These are phyloP conservation scores for Corydoras maculifer DNA, from an alignment of 2,113 vertebrate genomes.

Conservation along the genomic window DNA sequence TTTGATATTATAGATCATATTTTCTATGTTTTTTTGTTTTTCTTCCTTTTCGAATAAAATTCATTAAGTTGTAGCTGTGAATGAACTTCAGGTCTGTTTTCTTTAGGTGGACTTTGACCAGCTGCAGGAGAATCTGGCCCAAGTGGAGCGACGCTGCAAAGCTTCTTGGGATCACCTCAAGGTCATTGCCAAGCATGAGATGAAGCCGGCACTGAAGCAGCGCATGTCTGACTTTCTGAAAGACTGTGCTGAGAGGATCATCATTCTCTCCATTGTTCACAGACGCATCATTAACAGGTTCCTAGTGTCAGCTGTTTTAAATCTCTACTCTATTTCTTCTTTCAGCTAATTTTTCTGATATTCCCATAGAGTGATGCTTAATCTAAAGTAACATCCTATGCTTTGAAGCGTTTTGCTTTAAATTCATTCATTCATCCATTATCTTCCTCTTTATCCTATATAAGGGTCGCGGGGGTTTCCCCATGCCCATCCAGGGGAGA, in stretches of 20 bases:
- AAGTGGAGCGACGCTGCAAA: constrained; percentile 94
- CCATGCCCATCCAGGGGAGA: no score
- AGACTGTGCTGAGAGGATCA: constrained; percentile 93
- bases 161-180: constrained; percentile 98
- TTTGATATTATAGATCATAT: no score
- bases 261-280: constrained; percentile 93
- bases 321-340: no score
- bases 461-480: no score
- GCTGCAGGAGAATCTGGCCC: constrained; percentile 89
- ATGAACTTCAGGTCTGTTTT: background rate
- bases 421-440: no score
- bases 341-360: no score
- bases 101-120: constrained; percentile 94
- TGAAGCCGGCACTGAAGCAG: constrained; percentile 87
- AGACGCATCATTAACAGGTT: constrained; percentile 95
- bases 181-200: constrained; percentile 94
- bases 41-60: background rate
- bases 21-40: no score
- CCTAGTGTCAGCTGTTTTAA: background rate
- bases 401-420: no score
- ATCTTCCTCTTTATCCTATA: no score
- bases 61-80: background rate
- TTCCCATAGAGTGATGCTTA: background rate
- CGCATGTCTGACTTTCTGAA: constrained; percentile 95
- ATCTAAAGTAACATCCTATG: no score